Evolutionary conservation across 1,140 invertebrate species (phyloP).

Genomic region (Melanaphis sacchari): DNA sequence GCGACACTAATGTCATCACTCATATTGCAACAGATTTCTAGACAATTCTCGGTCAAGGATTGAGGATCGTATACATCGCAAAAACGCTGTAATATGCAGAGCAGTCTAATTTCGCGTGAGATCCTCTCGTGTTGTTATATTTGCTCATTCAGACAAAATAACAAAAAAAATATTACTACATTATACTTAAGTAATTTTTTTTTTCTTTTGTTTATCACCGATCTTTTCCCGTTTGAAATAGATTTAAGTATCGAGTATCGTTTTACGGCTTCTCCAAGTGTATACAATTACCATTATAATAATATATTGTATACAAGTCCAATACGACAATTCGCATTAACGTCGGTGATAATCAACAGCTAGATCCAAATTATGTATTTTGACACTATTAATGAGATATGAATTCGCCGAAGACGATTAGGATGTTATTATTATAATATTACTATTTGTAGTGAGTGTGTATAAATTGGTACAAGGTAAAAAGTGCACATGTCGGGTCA

Average conservation of each 20-base stretch:
- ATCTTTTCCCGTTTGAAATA: background rate
- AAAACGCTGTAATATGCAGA: background rate
- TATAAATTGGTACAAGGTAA: background rate
- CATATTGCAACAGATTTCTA: background rate
- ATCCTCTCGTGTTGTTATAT: background rate
- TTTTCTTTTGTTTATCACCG: background rate
- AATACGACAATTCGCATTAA: background rate
- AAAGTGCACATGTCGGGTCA: constrained; percentile 4
- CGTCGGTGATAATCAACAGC: background rate
- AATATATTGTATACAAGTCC: background rate
- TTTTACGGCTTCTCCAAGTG: background rate
- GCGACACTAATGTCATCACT: background rate
- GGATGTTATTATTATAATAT: background rate
- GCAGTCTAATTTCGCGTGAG: background rate
- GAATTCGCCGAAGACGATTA: background rate
- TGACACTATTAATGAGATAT: background rate
- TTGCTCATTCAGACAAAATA: background rate
- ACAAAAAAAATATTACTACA: background rate
- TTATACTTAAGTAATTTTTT: background rate
- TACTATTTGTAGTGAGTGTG: background rate
- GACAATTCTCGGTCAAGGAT: background rate
- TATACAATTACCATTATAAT: background rate
- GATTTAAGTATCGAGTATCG: background rate
- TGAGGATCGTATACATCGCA: background rate
- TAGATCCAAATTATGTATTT: background rate